phyloP scores from a whole-genome alignment of 1,140 invertebrate genomes.

The Bursaphelenchus mucronatus region DNA sequence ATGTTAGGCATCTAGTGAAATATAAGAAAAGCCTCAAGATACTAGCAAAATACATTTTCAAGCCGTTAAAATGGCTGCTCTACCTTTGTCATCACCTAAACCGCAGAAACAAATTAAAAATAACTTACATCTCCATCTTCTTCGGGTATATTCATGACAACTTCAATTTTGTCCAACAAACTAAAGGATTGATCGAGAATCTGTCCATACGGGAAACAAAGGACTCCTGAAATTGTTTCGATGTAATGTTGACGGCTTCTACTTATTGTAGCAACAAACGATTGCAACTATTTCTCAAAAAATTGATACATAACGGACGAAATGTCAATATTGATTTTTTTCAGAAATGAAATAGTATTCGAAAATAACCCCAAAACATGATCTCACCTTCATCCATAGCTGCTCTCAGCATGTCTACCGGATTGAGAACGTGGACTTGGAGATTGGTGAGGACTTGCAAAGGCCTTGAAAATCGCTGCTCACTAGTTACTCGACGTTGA shows the following conservation, averaged over 20 bases:
- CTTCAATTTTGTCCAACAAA: constrained; percentile 46
- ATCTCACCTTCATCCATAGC: constrained; percentile 55
- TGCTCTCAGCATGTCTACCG: constrained; percentile 56
- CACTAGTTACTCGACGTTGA: constrained; percentile 45
- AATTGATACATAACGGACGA: too few species aligned
- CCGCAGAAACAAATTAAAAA: too few species aligned
- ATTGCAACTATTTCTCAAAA: too few species aligned
- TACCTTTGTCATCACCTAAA: too few species aligned
- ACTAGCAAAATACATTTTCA: too few species aligned
- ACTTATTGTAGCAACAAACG: too few species aligned
- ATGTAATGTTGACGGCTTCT: too few species aligned
- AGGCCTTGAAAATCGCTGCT: constrained; percentile 34
- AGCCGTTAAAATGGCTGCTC: too few species aligned
- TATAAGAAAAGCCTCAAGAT: too few species aligned
- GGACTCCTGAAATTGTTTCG: constrained; percentile 39
- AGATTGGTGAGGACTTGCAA: constrained; percentile 51
- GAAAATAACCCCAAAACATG: not conserved
- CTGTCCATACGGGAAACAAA: constrained; percentile 58
- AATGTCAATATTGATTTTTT: too few species aligned
- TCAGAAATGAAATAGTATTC: not conserved
- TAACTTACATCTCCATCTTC: constrained; percentile 37
- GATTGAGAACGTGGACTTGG: constrained; percentile 60
- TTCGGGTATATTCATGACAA: constrained; percentile 35
- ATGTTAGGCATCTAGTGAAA: too few species aligned
- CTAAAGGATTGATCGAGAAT: constrained; percentile 51